phyloP scores from a whole-genome alignment of 2,797 vertebrate genomes.

The Craterocephalus amniculus region DNA sequence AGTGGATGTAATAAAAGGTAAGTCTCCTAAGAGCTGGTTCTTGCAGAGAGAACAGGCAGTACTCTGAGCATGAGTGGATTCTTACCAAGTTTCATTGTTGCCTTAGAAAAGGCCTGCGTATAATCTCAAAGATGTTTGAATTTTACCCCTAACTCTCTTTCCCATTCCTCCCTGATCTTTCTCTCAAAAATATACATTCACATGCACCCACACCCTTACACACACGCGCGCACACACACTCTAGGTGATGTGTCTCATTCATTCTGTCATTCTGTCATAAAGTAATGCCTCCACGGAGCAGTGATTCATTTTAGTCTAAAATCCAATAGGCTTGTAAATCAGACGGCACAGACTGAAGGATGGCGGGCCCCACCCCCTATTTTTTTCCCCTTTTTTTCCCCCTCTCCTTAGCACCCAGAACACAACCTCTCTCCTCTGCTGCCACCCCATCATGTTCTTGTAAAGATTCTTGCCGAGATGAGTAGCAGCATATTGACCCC shows the following conservation, averaged over 20 bases:
- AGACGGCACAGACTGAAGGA: slow-evolving; percentile 63
- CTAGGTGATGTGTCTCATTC: slow-evolving; percentile 67
- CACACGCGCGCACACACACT: slow-evolving; percentile 14
- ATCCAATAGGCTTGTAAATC: slow-evolving; percentile 81
- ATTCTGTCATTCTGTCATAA: slow-evolving; percentile 73
- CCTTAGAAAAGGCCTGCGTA: slow-evolving; percentile 44
- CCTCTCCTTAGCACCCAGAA: slow-evolving; percentile 25
- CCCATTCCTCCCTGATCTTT: background rate
- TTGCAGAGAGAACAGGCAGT: slow-evolving; percentile 37
- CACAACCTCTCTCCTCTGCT: slow-evolving; percentile 13
- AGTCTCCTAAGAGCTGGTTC: slow-evolving; percentile 15
- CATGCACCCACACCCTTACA: slow-evolving; percentile 1
- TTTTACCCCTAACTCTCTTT: slow-evolving; percentile 28
- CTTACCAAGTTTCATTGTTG: slow-evolving; percentile 46
- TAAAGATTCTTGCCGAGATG: slow-evolving; percentile 56
- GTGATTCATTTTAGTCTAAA: slow-evolving; percentile 80
- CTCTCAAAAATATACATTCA: slow-evolving; percentile 2
- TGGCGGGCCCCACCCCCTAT: slow-evolving; percentile 50
- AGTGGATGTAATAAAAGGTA: slow-evolving; percentile 17
- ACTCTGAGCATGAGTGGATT: slow-evolving; percentile 31
- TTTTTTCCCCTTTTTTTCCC: slow-evolving; percentile 23
- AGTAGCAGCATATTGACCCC: slow-evolving; percentile 61
- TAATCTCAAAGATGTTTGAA: slow-evolving; percentile 51
- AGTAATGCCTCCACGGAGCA: slow-evolving; percentile 62
- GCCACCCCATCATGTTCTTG: slow-evolving; percentile 22